Conservation (phyloP, 2,888 invertebrate genomes). For the Meganola albula region DNA sequence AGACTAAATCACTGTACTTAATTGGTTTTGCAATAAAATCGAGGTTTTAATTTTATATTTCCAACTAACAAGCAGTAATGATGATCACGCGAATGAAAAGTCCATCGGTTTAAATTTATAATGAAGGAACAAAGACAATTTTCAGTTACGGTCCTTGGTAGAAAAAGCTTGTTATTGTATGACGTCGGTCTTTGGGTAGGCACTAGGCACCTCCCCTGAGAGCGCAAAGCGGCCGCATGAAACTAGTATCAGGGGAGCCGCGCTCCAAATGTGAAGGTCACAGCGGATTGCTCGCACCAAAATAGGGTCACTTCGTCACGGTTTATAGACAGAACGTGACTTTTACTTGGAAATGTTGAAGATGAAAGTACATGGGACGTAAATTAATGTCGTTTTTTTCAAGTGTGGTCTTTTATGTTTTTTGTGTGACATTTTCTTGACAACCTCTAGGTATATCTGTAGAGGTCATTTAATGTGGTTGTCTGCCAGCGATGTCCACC, state of each 20-base stretch:
- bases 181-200: slow-evolving; percentile 53
- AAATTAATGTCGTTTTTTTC: slow-evolving; percentile 22
- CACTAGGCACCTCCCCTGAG: slow-evolving; percentile 47
- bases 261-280: slow-evolving; percentile 64
- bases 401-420: slow-evolving; percentile 29
- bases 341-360: slow-evolving; percentile 54
- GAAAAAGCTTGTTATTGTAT: slow-evolving; percentile 45
- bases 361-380: slow-evolving; percentile 24
- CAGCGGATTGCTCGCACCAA: slow-evolving; percentile 60
- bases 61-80: slow-evolving; percentile 19
- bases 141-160: slow-evolving; percentile 48
- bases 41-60: slow-evolving; percentile 36
- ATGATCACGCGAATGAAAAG: slow-evolving; percentile 32
- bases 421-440: slow-evolving; percentile 28
- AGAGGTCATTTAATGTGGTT: slow-evolving; percentile 16
- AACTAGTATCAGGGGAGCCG: slow-evolving; percentile 51
- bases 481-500: slow-evolving; percentile 9
- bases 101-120: slow-evolving; percentile 42
- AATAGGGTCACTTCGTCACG: slow-evolving; percentile 62
- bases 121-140: slow-evolving; percentile 39
- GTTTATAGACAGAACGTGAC: slow-evolving; percentile 59
- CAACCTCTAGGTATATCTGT: slow-evolving; percentile 19
- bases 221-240: slow-evolving; percentile 51
- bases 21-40: slow-evolving; percentile 42
- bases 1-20: too few species aligned